A percentile compares a stretch with the other conserved stretches of the same genome.
These are phyloP conservation scores for Hippocampus kuda DNA, from an alignment of 2,797 vertebrate species.

Conservation along the genomic window DNA sequence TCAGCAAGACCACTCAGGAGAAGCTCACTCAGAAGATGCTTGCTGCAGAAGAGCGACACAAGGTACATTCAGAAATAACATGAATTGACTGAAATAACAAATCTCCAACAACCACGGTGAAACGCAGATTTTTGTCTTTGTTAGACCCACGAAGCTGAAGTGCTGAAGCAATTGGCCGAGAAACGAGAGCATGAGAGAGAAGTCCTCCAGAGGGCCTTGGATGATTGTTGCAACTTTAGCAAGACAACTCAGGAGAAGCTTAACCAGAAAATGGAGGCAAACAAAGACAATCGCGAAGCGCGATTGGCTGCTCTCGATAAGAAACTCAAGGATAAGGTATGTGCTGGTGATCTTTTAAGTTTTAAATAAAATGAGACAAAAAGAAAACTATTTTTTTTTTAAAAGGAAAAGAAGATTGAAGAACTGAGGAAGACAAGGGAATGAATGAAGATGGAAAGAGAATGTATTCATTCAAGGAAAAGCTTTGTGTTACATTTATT, in stretches of 20 bases:
- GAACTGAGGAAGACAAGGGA: conserved; percentile 89
- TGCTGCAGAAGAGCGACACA: conserved; percentile 90
- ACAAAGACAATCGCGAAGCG: conserved; percentile 87
- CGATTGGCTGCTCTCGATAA: conserved; percentile 85
- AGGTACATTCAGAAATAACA: conserved; percentile 64
- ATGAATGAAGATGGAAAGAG: conserved; percentile 69
- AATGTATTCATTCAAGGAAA: conserved; percentile 31
- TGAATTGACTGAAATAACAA: not conserved
- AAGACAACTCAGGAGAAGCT: conserved; percentile 82
- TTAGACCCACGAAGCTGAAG: conserved; percentile 76
- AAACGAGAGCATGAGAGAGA: conserved; percentile 89
- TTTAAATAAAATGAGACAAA: not conserved
- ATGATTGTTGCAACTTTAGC: conserved; percentile 86
- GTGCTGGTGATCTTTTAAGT: not conserved
- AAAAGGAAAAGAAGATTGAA: conserved; percentile 87
- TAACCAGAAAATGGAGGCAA: conserved; percentile 90
- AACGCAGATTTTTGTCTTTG: not conserved
- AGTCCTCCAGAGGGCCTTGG: conserved; percentile 85
- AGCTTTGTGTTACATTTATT: not conserved
- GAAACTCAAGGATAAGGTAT: conserved; percentile 88
- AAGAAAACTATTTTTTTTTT: conserved; percentile 2
- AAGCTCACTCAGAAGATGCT: conserved; percentile 93
- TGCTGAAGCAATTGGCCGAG: conserved; percentile 86
- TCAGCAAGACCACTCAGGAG: conserved; percentile 88
- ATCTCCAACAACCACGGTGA: no score